Base-by-base conservation (phyloP, 2,888 invertebrate genomes). In the Drosophila kuntzei region DNA sequence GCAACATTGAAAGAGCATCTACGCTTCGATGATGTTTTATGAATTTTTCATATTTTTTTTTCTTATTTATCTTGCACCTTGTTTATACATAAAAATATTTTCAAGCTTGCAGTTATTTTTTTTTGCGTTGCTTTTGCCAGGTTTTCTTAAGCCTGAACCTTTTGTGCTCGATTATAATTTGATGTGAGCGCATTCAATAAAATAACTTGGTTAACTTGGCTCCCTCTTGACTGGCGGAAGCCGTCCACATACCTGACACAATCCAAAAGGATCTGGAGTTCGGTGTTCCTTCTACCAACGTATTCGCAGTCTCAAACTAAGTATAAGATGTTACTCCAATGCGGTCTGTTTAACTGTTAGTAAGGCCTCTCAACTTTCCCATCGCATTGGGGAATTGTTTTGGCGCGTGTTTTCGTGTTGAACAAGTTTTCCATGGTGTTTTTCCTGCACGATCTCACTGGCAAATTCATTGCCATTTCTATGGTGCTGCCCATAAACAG, bases 1-100 rank as follows among this genome's bases (percentile, higher is more conserved):
- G 2, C 5, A 11, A 39, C 2, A 12, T 39, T 12, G 6, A 20
- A 41, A 41, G 41, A 16, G 41, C 41, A 41, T 12, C 2, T n/a
- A 0, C 2, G 5, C 4, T 25, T 50, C 67, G 53, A 0, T 5
- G 2, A 37, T 16, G 3, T 8, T 9, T 18, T n/a, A 1, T 0
- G 20, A 8, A 16, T 29, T 37, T 7, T 12, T 14, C 0, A 9
- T 2, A 0, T 57, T 14, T 29, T 65, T 20, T 18, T 60, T 36
- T 62, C 32, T 44, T 65, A 36, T 82, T 76, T 74, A 72, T 75
- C 71, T 84, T 71, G 61, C 78, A 68, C 71, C 81, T 80, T 72
- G 84, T 83, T 85, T 80, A 85, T 80, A 76, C 71, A 79, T 76
- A 74, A 55, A 79, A 78, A 78, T 85, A 79, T 79, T 69, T 87